Base-by-base conservation (phyloP, 2,113 vertebrate species). In the Helogale parvula region DNA sequence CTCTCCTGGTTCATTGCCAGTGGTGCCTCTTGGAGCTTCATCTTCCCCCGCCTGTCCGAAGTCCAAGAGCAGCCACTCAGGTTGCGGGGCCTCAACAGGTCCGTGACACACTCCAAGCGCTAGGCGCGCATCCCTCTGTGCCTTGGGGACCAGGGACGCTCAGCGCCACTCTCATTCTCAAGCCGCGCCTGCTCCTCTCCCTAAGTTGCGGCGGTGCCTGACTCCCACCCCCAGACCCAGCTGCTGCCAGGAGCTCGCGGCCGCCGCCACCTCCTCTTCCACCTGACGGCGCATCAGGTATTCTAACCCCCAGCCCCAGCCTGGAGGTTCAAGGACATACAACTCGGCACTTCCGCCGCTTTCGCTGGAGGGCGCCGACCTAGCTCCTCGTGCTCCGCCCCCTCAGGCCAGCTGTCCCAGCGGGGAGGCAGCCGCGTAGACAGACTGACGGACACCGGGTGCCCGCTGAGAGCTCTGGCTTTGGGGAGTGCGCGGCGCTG, bases 221-320 rank as follows among this genome's bases (percentile, higher is more conserved):
- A 92, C 77, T 47, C 47, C 60, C 38, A 45, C 27, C 25, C 69
- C 12, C 66, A 11, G 77, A 33, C 60, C 27, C 60, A 4, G 29
- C 2, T n/a, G 92, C 88, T 3, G 52, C 84, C 74, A 10, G 23
- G 35, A 38, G 77, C 81, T 63, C 50, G 3, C 60, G 2, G 57
- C 86, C 21, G 23, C 65, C 25, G 4, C 76, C 23, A 19, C 88
- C 80, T 33, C 57, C 17, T 65, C 83, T 94, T 92, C 88, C 88
- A 97, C 93, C 96, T 81, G 94, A 92, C 82, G 9, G 88, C 54
- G 9, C 71, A 15, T 29, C 82, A 83, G 95, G 92, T 89, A 86
- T 97, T 91, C 54, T 35, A 66, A 74, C 0, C 52, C 29, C 21
- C 1, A 11, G 25, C 38, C 68, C 23, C 80, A 1, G 27, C 80